Percentiles rank a stretch among this genome's conserved stretches.
phyloP scores from a whole-genome alignment of 2,113 vertebrate genomes.

The Naja naja region DNA sequence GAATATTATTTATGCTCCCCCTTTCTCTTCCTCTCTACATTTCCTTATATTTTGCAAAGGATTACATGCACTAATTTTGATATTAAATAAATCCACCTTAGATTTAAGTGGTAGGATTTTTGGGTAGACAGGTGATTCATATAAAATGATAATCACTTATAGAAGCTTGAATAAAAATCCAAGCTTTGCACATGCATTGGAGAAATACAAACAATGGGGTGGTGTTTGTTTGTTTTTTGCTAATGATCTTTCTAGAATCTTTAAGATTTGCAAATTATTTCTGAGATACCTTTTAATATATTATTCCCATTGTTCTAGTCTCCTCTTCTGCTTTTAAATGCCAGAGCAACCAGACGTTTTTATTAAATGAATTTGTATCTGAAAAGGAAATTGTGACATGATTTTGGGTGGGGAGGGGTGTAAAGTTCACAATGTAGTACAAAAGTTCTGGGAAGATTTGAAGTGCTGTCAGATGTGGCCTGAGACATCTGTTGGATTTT shows the following conservation, averaged over 20 bases:
- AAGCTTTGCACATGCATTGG: background rate
- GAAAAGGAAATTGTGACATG: background rate
- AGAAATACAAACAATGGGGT: background rate
- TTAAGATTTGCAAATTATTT: slow-evolving; percentile 25
- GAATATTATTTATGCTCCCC: background rate
- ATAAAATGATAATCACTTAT: background rate
- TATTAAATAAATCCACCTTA: background rate
- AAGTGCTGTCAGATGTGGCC: slow-evolving; percentile 58
- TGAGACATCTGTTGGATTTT: slow-evolving; percentile 55
- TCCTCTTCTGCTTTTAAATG: background rate
- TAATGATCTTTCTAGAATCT: background rate
- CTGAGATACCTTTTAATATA: background rate
- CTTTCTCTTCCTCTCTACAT: background rate
- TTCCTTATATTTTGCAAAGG: background rate
- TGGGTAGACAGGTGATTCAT: background rate
- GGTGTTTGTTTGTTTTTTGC: background rate
- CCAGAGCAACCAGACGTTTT: background rate
- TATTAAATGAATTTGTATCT: background rate
- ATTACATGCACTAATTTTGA: background rate
- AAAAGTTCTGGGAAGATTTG: slow-evolving; percentile 27
- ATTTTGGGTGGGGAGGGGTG: slow-evolving; percentile 18
- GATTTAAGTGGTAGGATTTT: background rate
- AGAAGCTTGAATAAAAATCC: background rate
- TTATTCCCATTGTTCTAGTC: slow-evolving; percentile 28
- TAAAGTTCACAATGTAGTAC: slow-evolving; percentile 13